These are phyloP conservation scores for Pristionchus maxplancki DNA, from an alignment of 2,888 invertebrate species.

Conservation along the genomic window DNA sequence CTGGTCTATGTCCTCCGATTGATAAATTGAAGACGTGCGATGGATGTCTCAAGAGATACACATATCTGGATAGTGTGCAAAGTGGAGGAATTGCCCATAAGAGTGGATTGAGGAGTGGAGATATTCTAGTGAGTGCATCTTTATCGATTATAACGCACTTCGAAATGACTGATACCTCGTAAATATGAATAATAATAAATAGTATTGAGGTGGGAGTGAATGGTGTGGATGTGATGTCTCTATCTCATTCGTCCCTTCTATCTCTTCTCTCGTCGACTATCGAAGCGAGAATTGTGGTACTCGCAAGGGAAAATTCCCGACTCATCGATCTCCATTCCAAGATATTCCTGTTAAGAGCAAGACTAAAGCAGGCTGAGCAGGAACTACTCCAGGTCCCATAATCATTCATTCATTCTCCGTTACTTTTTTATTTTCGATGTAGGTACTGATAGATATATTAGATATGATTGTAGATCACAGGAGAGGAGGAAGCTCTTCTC, in stretches of 20 bases:
- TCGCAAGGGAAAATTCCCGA: conserved; percentile 34
- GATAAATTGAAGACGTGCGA: not conserved
- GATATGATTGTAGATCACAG: conserved; percentile 36
- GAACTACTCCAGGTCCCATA: not conserved
- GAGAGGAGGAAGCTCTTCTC: conserved; percentile 19
- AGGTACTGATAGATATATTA: not conserved
- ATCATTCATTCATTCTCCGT: not conserved
- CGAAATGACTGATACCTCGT: too few relatives aligned
- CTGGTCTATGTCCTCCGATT: not conserved
- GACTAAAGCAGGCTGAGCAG: conserved; percentile 21
- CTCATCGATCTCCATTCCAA: not conserved
- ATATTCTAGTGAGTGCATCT: conserved; percentile 35
- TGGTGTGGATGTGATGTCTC: conserved; percentile 58
- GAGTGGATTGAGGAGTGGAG: conserved; percentile 43
- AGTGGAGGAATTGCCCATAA: conserved; percentile 39
- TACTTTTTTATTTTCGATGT: not conserved
- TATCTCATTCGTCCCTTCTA: conserved; percentile 60
- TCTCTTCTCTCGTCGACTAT: conserved; percentile 45
- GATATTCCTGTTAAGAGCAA: not conserved
- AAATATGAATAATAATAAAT: not conserved
- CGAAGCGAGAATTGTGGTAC: conserved; percentile 38
- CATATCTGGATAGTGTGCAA: conserved; percentile 2
- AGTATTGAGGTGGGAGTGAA: conserved; percentile 59
- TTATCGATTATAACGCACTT: not conserved
- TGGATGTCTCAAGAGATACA: not conserved